A percentile compares a stretch with the other conserved stretches of the same genome.
These are phyloP conservation scores for Ellobius talpinus DNA, from an alignment of 2,113 vertebrate species.

Conservation along the genomic window DNA sequence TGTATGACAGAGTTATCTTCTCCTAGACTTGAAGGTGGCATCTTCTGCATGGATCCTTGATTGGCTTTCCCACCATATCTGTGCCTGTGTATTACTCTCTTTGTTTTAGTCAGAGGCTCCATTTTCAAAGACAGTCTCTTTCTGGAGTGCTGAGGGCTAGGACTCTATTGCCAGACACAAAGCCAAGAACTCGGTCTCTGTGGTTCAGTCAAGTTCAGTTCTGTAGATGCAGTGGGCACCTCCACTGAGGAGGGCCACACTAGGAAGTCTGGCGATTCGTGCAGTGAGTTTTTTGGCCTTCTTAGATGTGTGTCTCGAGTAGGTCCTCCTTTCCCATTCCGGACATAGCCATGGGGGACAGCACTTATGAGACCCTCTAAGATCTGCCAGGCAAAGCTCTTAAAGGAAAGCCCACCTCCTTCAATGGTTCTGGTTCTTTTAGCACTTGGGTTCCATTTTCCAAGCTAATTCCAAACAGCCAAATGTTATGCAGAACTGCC, in stretches of 20 bases:
- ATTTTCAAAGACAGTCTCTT: background rate
- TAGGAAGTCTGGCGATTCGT: background rate
- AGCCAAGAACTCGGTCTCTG: background rate
- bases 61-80: background rate
- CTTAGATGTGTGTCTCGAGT: background rate
- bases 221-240: background rate
- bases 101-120: background rate
- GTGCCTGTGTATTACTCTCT: too few species aligned
- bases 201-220: background rate
- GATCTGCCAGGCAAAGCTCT: background rate
- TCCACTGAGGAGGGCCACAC: rapidly evolving
- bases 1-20: background rate
- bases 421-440: background rate
- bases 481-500: background rate
- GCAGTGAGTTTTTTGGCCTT: too few species aligned
- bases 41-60: background rate
- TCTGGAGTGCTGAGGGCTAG: background rate
- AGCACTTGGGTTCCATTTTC: background rate
- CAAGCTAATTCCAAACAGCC: background rate
- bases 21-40: rapidly evolving
- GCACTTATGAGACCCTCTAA: background rate
- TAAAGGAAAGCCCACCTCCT: background rate
- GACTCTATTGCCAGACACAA: background rate
- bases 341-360: background rate
- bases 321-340: background rate